Base-by-base conservation (phyloP, 2,113 vertebrate species). In the Boleophthalmus pectinirostris region DNA sequence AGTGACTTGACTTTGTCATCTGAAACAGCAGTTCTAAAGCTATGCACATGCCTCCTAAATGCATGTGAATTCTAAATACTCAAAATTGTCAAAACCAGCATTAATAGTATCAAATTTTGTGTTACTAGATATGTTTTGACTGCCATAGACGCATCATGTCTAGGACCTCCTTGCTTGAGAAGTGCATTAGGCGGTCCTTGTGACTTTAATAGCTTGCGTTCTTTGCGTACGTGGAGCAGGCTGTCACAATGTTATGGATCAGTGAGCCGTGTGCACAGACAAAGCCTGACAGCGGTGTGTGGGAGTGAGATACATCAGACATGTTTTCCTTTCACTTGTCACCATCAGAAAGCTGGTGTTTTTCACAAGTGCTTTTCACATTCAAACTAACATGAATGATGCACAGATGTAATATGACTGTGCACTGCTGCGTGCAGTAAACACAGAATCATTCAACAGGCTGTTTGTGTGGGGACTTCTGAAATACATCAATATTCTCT, bases 171-270 rank as follows among this genome's bases (percentile, higher is more conserved):
- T 5, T n/a, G 18, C 47, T 20, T 3, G 71, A 45, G 54, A 45
- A 60, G 21, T 20, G 5, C 33, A 73, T 63, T 68, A 71, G 72
- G 47, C 45, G 51, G 58, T 77, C 78, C 58, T 70, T 11, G 33
- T 67, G 5, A 74, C 24, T 38, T 24, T 25, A 78, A 85, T 79
- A 70, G 58, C 33, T 51, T 57, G 54, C 23, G 72, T 45, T 2
- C 25, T 38, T 67, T 70, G 54, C 38, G 13, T 60, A 43, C 71
- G 69, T 75, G 56, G 54, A 82, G 75, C 66, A 23, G 78, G 69
- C 81, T 86, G 82, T 83, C 87, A 80, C 71, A 78, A 78, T 80
- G 82, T 85, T 78, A 72, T 82, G 76, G 78, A 83, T 84, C 82
- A 74, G 73, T 80, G 83, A 0, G 75, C 47, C 76, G 70, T 79